Conservation (phyloP, 1,140 invertebrate genomes). For the Hylyphantes graminicola region DNA sequence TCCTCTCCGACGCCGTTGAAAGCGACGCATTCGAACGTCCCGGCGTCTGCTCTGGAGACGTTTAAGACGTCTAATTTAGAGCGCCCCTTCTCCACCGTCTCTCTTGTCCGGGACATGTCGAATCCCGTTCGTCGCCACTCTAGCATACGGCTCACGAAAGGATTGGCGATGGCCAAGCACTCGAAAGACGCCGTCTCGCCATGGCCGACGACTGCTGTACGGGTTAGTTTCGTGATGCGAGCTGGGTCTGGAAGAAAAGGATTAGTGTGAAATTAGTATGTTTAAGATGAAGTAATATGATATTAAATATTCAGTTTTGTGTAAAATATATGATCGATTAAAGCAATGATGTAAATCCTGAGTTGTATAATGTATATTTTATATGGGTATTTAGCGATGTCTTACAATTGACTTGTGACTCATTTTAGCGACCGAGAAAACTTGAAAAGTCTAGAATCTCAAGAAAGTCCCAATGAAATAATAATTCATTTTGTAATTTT, state of each 20-base stretch:
- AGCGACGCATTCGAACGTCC: constrained; percentile 89
- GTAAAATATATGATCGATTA: too few relatives aligned
- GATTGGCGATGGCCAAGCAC: constrained; percentile 89
- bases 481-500: too few relatives aligned
- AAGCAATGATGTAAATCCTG: too few relatives aligned
- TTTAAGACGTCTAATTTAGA: constrained; percentile 83
- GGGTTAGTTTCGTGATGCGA: constrained; percentile 80
- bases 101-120: constrained; percentile 61
- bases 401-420: too few relatives aligned
- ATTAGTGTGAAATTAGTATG: not conserved
- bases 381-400: too few relatives aligned
- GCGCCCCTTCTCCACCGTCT: constrained; percentile 71
- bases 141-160: constrained; percentile 83
- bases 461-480: too few relatives aligned
- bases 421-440: too few relatives aligned
- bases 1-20: constrained; percentile 91
- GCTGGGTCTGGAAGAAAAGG: constrained; percentile 79
- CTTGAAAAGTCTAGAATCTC: too few relatives aligned
- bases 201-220: constrained; percentile 79
- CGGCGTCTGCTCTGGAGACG: constrained; percentile 84
- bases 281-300: too few relatives aligned
- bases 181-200: constrained; percentile 85
- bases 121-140: constrained; percentile 78
- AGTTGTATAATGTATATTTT: too few relatives aligned
- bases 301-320: too few relatives aligned